Conservation (phyloP, 1,140 invertebrate genomes). For the Lucilia cuprina region DNA sequence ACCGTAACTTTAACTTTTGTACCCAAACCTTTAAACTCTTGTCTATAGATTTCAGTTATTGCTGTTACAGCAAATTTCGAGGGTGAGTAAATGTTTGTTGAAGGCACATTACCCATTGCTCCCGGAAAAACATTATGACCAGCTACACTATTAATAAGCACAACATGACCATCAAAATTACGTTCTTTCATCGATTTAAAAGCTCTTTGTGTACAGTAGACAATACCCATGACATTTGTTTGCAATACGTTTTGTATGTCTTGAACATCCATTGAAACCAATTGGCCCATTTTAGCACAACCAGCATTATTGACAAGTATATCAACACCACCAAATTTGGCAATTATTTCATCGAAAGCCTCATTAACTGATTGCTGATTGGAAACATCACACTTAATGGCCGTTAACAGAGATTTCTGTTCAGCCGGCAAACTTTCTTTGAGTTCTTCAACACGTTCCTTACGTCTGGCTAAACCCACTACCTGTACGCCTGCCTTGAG, state of each 20-base stretch:
- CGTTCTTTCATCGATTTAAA: constrained; percentile 68
- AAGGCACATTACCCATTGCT: constrained; percentile 39
- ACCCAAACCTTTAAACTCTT: constrained; percentile 68
- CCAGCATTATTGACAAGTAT: constrained; percentile 78
- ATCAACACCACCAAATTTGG: constrained; percentile 67
- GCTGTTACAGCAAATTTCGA: constrained; percentile 76
- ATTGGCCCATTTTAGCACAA: constrained; percentile 67
- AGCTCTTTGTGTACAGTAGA: constrained; percentile 66
- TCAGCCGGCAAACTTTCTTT: constrained; percentile 14
- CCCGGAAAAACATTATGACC: constrained; percentile 62
- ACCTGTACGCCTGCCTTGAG: constrained; percentile 70
- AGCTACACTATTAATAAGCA: constrained; percentile 52
- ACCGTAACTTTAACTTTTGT: constrained; percentile 75
- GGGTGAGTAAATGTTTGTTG: constrained; percentile 64
- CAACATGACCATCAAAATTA: constrained; percentile 67
- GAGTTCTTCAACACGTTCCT: constrained; percentile 65
- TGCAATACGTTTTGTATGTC: constrained; percentile 43
- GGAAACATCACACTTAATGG: constrained; percentile 70
- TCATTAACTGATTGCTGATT: constrained; percentile 68
- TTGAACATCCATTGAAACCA: constrained; percentile 65
- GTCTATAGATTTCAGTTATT: constrained; percentile 69
- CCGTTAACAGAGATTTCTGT: constrained; percentile 45
- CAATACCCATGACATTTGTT: constrained; percentile 66
- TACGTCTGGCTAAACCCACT: constrained; percentile 71
- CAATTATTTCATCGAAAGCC: constrained; percentile 68